Base-by-base conservation (phyloP, 2,888 invertebrate genomes). In the Sarcophaga variegata region DNA sequence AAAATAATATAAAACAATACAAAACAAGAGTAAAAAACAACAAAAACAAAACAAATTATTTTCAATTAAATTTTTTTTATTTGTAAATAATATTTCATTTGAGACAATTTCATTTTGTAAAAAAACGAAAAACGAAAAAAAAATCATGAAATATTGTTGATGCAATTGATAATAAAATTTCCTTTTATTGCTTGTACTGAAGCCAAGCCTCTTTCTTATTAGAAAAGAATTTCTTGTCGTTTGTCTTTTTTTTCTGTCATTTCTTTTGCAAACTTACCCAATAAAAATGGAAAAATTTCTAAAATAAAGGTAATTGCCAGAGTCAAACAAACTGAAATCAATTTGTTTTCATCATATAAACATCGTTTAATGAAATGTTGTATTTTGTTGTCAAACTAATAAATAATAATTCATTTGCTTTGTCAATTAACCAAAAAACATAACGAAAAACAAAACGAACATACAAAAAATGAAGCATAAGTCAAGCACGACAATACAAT, bases 371-470 rank as follows among this genome's bases (percentile, higher is more conserved):
- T 54, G n/a, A 17, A 59, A 6, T 37, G 54, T 67, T 78, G 37
- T 37, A 10, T 37, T 66, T 81, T 72, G 70, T 66, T 71, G 64
- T 82, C 10, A 20, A 76, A 75, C 49, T 74, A 20, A 78, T 77
- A 64, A 82, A 82, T 64, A 82, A 82, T 59, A 83, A 72, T 78
- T 72, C 66, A 78, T 70, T 78, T 70, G 72, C 63, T 80, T 76
- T 70, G 12, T 77, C 66, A 71, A 76, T 82, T 79, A 75, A 71
- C 66, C 59, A 14, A 72, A 74, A 49, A 49, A 60, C 20, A 60
- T 54, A 37, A 37, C 37, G 37, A 47, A 66, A 54, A 75, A 75
- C 27, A 70, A 67, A 70, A 67, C 62, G 60, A 78, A 70, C 70
- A 78, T 5, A 27, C 14, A 37, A 59, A 60, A 11, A 49, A 49